phyloP scores from a whole-genome alignment of 2,113 vertebrate species.

The Sylvilagus bachmani region DNA sequence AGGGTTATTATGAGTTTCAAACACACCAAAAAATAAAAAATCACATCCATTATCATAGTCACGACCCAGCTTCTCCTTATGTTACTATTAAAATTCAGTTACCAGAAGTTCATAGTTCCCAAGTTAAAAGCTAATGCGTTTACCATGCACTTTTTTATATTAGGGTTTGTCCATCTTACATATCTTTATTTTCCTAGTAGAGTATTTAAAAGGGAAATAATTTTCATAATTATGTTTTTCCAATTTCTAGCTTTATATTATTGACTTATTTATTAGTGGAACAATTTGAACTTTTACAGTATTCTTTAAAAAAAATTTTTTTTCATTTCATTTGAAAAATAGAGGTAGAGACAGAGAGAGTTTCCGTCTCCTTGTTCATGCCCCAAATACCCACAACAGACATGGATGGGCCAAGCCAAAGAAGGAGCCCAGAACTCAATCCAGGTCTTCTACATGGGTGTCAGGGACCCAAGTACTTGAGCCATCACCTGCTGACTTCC shows the following conservation, averaged over 20 bases:
- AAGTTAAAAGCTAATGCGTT: background rate
- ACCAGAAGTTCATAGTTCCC: background rate
- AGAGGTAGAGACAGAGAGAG: no score
- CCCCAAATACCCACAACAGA: no score
- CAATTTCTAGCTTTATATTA: background rate
- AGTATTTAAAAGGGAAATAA: background rate
- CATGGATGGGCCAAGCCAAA: no score
- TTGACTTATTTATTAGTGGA: background rate
- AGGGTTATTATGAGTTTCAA: constrained; percentile 4
- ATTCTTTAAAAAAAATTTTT: no score
- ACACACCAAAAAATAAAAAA: background rate
- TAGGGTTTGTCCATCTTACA: background rate
- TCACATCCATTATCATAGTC: background rate
- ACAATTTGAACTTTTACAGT: background rate
- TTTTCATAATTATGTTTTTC: background rate
- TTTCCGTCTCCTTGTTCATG: no score
- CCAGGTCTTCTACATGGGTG: no score
- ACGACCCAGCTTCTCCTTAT: background rate
- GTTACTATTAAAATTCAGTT: constrained; percentile 12
- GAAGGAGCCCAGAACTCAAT: no score
- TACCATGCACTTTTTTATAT: background rate
- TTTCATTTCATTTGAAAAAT: no score
- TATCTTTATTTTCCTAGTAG: background rate
- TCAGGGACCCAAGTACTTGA: no score
- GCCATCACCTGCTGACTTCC: no score